phyloP scores from a whole-genome alignment of 2,888 invertebrate species.

The Argyra leucocephala region DNA sequence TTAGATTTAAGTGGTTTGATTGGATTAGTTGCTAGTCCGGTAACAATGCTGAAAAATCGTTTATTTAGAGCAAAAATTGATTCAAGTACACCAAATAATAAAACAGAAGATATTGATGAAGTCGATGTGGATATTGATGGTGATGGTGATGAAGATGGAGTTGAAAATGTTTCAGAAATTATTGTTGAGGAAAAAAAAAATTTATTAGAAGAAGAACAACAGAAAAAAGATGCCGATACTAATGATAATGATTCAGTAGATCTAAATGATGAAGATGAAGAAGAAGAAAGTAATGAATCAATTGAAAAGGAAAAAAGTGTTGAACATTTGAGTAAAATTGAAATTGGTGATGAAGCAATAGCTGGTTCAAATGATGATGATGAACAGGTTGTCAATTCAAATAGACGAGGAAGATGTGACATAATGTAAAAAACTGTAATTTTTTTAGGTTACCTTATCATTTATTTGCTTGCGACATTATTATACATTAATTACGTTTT shows the following conservation, averaged over 20 bases:
- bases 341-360: background rate
- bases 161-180: conserved; percentile 17
- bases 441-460: background rate
- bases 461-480: background rate
- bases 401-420: background rate
- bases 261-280: background rate
- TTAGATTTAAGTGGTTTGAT: conserved; percentile 34
- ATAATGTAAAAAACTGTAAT: background rate
- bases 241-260: background rate
- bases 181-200: background rate
- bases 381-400: background rate
- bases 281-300: conserved; percentile 4
- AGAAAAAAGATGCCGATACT: background rate
- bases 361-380: background rate
- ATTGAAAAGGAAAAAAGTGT: background rate
- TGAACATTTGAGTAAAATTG: background rate
- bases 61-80: conserved; percentile 35
- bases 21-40: conserved; percentile 35
- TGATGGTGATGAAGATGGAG: conserved; percentile 14
- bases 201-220: background rate
- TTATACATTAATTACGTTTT: background rate
- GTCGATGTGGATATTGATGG: background rate
- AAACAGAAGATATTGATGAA: background rate
- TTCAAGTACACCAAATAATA: conserved; percentile 29
- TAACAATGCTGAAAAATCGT: conserved; percentile 35